Percentiles rank a stretch among this genome's conserved stretches.
Conservation (phyloP, 2,113 vertebrate genomes). For the Tragulus kanchil region DNA sequence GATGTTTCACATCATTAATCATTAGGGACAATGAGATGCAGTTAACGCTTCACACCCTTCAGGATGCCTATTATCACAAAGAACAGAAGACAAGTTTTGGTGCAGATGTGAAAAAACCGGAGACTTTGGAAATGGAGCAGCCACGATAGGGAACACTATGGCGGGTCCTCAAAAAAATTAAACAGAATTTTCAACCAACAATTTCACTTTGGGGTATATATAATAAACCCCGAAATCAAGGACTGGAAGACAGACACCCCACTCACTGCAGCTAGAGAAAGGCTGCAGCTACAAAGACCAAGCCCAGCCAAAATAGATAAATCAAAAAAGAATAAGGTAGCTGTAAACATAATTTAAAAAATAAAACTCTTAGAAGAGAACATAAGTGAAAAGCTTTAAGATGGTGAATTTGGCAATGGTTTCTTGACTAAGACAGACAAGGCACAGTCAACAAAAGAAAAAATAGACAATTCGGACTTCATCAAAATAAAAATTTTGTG, state of each 20-base stretch:
- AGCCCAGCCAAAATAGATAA: not conserved
- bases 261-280: not conserved
- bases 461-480: not conserved
- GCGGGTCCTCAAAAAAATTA: not conserved
- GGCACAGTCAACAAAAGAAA: not conserved
- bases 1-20: not conserved
- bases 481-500: slow-evolving; percentile 16
- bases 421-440: not conserved
- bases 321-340: not conserved
- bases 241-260: not conserved
- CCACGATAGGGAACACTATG: not conserved
- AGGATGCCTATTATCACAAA: not conserved
- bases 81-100: not conserved
- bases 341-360: not conserved
- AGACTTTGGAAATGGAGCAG: not conserved
- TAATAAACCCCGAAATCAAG: not conserved
- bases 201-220: not conserved
- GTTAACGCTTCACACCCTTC: not conserved
- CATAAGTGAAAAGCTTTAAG: not conserved
- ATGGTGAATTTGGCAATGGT: not conserved
- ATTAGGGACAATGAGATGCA: not conserved
- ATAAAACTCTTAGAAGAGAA: not conserved
- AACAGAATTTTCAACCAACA: not conserved
- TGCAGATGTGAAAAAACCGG: not conserved
- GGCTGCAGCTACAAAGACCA: not conserved